Evolutionary conservation across 1,140 invertebrate genomes (phyloP), one percentile per base, ranked within the genome.

Genomic region (Cyphomyrmex costatus): DNA sequence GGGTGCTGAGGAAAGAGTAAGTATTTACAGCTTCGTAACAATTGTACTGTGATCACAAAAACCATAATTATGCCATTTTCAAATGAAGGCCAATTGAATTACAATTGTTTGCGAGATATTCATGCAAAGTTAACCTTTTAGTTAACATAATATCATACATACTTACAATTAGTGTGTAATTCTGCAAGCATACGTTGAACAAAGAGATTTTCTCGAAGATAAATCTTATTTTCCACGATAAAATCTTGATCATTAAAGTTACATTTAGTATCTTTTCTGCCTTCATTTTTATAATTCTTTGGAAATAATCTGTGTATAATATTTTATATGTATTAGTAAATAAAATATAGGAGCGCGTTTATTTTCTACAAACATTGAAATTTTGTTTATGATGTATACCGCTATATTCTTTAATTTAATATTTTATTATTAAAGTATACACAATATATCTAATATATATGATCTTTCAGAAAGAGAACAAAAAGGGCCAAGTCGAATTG

Each of bases 401-500:
- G 21, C 16, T 70, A 5, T 51, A 53, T 19, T 56, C 3, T 56
- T 58, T 21, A 30, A n/a, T 33, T 19, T 58, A 76, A 58, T 42
- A 42, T 58, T 74, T 74, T 33, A 12, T 2, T 65, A 61, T 30
- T 36, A 49, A 33, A n/a, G 36, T 42, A 36, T 33, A 19, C 3
- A 91, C 5, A 24, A 71, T 1, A 0, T 10, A 42, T n/a, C n/a
- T n/a, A n/a, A n/a, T n/a, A n/a, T n/a, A n/a, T n/a, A 71, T 49
- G 16, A 93, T 92, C 85, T 95, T 94, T 74, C 94, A 97, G 96
- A 95, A 96, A 86, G 96, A 97, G 85, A 96, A 96, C 88, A 96
- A 96, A 88, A 97, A 97, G 71, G 97, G 97, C 2, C 96, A 96
- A 88, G 92, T 97, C 4, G 97, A 97, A 92, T 92, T 97, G 80